A percentile compares a stretch with the other conserved stretches of the same genome.
phyloP scores from a whole-genome alignment of 2,888 invertebrate species.

The Oxyteleia sp. region DNA sequence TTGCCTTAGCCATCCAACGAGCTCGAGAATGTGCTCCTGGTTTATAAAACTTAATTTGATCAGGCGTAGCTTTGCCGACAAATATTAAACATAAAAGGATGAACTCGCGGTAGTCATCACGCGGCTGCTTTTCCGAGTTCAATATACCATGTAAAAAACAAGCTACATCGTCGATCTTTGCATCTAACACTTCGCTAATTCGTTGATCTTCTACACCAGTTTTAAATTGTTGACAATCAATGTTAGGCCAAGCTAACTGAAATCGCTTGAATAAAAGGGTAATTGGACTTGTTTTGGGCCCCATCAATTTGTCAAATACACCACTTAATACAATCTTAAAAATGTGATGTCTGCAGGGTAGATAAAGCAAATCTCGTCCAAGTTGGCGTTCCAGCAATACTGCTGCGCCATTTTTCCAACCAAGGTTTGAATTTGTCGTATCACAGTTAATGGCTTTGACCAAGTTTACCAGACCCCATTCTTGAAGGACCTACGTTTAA shows the following conservation, averaged over 20 bases:
- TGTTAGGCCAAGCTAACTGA: slow-evolving; percentile 56
- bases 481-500: not conserved
- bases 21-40: slow-evolving; percentile 78
- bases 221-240: slow-evolving; percentile 55
- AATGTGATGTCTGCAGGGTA: slow-evolving; percentile 19
- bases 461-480: not conserved
- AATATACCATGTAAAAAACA: slow-evolving; percentile 26
- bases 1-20: slow-evolving; percentile 77
- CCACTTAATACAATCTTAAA: slow-evolving; percentile 7
- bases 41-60: slow-evolving; percentile 68
- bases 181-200: slow-evolving; percentile 27
- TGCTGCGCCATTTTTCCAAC: not conserved
- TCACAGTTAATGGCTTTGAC: not conserved
- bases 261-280: slow-evolving; percentile 67
- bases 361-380: not conserved
- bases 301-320: slow-evolving; percentile 9
- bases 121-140: slow-evolving; percentile 53
- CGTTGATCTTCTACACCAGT: slow-evolving; percentile 36
- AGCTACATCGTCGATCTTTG: slow-evolving; percentile 29
- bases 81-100: slow-evolving; percentile 75
- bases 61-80: slow-evolving; percentile 66
- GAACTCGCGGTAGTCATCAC: slow-evolving; percentile 74
- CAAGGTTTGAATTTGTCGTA: slow-evolving; percentile 10
- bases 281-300: not conserved
- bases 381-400: not conserved